These are phyloP conservation scores for Calameuta pallipes DNA, from an alignment of 2,888 invertebrate genomes.

Conservation along the genomic window DNA sequence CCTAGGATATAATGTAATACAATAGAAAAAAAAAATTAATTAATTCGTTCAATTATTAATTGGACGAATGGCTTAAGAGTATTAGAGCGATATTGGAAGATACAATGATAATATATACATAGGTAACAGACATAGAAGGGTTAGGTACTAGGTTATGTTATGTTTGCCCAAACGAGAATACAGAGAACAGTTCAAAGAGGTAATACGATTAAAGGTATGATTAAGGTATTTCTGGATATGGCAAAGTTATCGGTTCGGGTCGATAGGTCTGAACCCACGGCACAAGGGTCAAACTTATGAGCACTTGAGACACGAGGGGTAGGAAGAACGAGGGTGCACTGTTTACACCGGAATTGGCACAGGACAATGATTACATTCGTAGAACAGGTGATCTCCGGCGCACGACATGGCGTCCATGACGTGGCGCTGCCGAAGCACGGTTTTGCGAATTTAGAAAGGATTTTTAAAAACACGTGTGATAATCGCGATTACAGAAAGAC, in stretches of 20 bases:
- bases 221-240: background rate
- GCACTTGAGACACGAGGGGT: background rate
- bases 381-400: background rate
- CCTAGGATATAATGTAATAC: background rate
- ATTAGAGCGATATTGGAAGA: background rate
- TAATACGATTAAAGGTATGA: background rate
- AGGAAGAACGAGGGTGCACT: background rate
- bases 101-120: background rate
- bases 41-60: background rate
- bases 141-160: background rate
- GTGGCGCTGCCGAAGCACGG: background rate
- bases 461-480: background rate
- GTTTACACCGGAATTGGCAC: constrained; percentile 4
- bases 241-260: background rate
- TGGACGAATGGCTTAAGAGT: background rate
- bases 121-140: background rate
- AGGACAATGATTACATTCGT: background rate
- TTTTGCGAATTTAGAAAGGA: background rate
- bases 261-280: background rate
- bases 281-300: constrained; percentile 3
- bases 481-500: background rate
- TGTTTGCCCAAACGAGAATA: background rate
- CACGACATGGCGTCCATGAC: background rate
- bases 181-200: background rate
- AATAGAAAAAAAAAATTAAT: background rate